These are phyloP conservation scores for Noctua pronuba DNA, from an alignment of 2,888 invertebrate genomes.

Conservation along the genomic window DNA sequence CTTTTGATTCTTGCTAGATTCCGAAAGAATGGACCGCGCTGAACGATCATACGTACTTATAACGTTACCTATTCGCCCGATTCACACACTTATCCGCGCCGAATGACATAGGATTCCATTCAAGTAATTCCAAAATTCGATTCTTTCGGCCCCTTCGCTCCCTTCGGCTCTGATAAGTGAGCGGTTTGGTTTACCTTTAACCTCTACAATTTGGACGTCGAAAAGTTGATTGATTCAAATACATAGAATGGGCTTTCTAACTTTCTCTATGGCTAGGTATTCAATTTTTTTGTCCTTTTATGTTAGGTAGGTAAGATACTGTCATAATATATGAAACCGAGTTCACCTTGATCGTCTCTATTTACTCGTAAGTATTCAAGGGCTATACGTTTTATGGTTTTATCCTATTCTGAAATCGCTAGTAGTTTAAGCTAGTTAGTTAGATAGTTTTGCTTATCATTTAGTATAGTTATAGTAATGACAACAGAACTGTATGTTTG, in stretches of 20 bases:
- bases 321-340: not conserved
- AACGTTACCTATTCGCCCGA: no score
- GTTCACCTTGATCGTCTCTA: slow-evolving; percentile 2
- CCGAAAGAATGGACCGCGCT: no score
- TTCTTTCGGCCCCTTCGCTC: no score
- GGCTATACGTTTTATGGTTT: not conserved
- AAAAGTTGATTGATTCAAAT: slow-evolving; percentile 6
- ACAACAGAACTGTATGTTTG: not conserved
- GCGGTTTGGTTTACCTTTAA: no score
- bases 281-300: not conserved
- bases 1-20: not conserved
- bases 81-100: no score
- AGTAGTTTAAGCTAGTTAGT: not conserved
- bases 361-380: slow-evolving; percentile 13
- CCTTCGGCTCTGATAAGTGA: no score
- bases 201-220: not conserved
- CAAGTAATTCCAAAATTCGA: no score
- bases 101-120: no score
- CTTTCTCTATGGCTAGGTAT: slow-evolving; percentile 23
- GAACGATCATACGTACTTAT: no score
- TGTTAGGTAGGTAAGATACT: not conserved
- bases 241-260: slow-evolving; percentile 24
- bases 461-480: slow-evolving; percentile 1
- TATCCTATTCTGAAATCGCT: not conserved
- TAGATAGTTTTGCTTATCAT: slow-evolving; percentile 22